Evolutionary conservation across 2,797 vertebrate species (phyloP), one percentile per base, ranked within the genome.

Genomic region (Labroides dimidiatus): DNA sequence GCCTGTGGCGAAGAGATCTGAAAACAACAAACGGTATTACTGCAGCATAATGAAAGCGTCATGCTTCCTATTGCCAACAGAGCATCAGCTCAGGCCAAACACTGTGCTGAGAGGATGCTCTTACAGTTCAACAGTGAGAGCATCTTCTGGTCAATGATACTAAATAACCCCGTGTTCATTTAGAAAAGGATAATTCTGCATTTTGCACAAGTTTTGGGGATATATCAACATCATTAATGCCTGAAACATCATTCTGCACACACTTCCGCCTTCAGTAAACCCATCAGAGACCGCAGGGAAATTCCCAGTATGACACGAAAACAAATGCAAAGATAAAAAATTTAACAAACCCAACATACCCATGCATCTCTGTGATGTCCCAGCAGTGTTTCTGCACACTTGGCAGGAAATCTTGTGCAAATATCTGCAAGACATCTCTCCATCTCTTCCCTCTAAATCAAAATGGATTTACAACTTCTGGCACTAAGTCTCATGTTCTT

Each of bases 21-120:
- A 72, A 66, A 78, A 71, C 59, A 84, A 71, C 58, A 73, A 87
- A 72, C 55, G 59, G 53, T 27, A 68, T 66, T 59, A 66, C 43
- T 58, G 69, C 74, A 64, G 61, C 54, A 69, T 78, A 75, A 86
- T 80, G 64, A 71, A 77, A 69, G 62, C 68, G 36, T 73, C 59
- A 70, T 49, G 42, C 59, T 69, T 75, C 47, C 72, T 42, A 67
- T 62, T 80, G 67, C 70, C 57, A 79, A 55, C 71, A 67, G 62
- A 77, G 71, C 66, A 64, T 64, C 65, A 65, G 56, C 58, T 69
- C 27, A 51, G 41, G 48, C 58, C 1, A 21, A 63, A 58, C 12
- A 17, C 67, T 69, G 48, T 50, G 76, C 52, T 66, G 58, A 61
- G 63, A 70, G 53, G 52, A 72, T 58, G 58, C 4, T 56, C 65